Base-by-base conservation (phyloP, 2,113 vertebrate species). In the Centropus bengalensis region DNA sequence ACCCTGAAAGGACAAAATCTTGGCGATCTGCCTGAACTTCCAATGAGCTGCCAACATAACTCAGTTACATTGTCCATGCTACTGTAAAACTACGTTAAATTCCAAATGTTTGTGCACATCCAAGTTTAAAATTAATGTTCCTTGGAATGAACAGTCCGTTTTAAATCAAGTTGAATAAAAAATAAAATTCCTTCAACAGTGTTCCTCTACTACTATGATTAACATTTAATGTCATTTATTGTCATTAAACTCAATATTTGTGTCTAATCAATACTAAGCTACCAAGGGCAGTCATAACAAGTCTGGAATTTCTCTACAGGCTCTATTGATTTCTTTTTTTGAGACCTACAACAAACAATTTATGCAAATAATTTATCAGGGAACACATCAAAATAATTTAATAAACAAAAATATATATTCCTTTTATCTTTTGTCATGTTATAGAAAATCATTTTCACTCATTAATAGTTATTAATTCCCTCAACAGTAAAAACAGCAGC, bases 221-320 rank as follows among this genome's bases (percentile, higher is more conserved):
- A 96, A 94, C 91, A 94, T 93, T 92, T 86, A 89, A 96, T 95
- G 78, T 89, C 94, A 96, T 87, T 95, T 97, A 96, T 92, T 95
- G 96, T 92, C 95, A 79, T 92, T 88, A 95, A 91, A 87, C 66
- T 79, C 66, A 91, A 90, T 96, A 93, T 96, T 92, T 95, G 68
- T 93, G 73, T 77, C 80, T 89, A 89, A 95, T 96, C 94, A 88
- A 96, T 97, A 96, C 47, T 36, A 91, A 84, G 70, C 80, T 70
- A 80, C 75, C 95, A 86, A 86, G 84, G 67, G 67, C 70, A 86
- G 93, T 69, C 47, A 8, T 66, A 92, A 87, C 68, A 92, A 92
- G 90, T 38, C 91, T 97, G 83, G 81, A 91, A 76, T 82, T 81
- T 71, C 93, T 94, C 93, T 85, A 82, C 38, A 44, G 33, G 58